These are phyloP conservation scores for Pristionchus exspectatus DNA, from an alignment of 2,888 invertebrate species.

Conservation along the genomic window DNA sequence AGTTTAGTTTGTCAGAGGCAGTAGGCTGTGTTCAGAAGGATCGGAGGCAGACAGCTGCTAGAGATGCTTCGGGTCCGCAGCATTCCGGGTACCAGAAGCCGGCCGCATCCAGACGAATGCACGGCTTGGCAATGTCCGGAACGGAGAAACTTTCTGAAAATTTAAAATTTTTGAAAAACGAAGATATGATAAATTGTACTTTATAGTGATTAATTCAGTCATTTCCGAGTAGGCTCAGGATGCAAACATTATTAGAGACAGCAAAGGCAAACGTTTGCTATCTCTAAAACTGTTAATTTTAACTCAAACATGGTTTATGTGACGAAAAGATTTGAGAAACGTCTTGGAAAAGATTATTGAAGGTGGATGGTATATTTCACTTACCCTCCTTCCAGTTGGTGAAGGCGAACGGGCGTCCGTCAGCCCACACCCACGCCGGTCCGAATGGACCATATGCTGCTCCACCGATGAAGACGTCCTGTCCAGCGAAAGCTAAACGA, in stretches of 20 bases:
- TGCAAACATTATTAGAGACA: too few relatives aligned
- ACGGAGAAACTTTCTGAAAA: neutral
- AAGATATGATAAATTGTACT: too few relatives aligned
- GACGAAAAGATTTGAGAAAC: too few relatives aligned
- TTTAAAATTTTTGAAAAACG: too few relatives aligned
- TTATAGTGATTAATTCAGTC: too few relatives aligned
- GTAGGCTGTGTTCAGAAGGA: neutral
- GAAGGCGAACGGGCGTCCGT: neutral
- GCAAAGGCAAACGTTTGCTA: too few relatives aligned
- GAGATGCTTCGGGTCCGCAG: neutral
- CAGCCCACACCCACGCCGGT: constrained; percentile 25
- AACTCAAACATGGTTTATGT: too few relatives aligned
- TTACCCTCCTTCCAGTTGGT: constrained; percentile 44
- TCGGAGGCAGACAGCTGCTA: neutral
- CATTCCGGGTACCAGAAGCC: constrained; percentile 44
- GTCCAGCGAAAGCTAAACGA: neutral
- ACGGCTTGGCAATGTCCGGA: neutral
- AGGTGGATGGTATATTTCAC: neutral
- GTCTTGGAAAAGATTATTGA: too few relatives aligned
- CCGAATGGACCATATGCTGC: constrained; percentile 25
- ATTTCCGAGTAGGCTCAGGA: too few relatives aligned
- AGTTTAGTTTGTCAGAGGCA: neutral
- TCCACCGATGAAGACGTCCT: constrained; percentile 16
- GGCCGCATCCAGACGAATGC: constrained; percentile 18
- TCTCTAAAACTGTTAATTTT: too few relatives aligned